These are phyloP conservation scores for Pocillopora verrucosa DNA, from an alignment of 64 coral and sea anemone species.

Conservation along the genomic window DNA sequence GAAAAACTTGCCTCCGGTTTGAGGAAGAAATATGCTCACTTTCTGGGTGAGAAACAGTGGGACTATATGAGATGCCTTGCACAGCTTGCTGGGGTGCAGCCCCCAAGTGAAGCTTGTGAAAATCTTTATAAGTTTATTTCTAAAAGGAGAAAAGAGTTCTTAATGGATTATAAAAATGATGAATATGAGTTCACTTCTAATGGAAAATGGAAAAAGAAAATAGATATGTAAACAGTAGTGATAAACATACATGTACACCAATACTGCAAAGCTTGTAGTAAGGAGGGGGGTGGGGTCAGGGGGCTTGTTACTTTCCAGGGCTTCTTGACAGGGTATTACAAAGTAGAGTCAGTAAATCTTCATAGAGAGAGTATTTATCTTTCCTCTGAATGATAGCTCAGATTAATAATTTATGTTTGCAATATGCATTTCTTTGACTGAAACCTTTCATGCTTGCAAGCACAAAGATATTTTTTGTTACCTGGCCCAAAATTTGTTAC, in stretches of 20 bases:
- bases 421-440: too few species aligned
- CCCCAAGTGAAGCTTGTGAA: background rate
- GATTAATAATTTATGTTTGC: too few species aligned
- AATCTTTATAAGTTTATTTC: conserved; percentile 8
- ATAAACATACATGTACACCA: background rate
- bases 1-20: conserved; percentile 12
- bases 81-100: conserved; percentile 1
- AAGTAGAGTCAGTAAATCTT: too few species aligned
- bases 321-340: too few species aligned
- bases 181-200: conserved; percentile 27
- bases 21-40: conserved; percentile 14
- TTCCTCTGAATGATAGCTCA: too few species aligned
- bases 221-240: background rate
- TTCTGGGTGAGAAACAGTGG: conserved; percentile 24
- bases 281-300: too few species aligned
- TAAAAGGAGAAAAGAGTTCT: background rate
- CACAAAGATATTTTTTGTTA: too few species aligned
- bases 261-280: too few species aligned
- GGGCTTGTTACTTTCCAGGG: too few species aligned
- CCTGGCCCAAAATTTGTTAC: too few species aligned
- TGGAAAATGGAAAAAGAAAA: background rate
- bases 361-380: too few species aligned
- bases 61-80: conserved; percentile 34
- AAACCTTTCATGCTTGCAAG: too few species aligned
- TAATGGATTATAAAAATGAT: conserved; percentile 38